Evolutionary conservation across 2,113 vertebrate genomes (phyloP).

Genomic region (Cavia aperea): DNA sequence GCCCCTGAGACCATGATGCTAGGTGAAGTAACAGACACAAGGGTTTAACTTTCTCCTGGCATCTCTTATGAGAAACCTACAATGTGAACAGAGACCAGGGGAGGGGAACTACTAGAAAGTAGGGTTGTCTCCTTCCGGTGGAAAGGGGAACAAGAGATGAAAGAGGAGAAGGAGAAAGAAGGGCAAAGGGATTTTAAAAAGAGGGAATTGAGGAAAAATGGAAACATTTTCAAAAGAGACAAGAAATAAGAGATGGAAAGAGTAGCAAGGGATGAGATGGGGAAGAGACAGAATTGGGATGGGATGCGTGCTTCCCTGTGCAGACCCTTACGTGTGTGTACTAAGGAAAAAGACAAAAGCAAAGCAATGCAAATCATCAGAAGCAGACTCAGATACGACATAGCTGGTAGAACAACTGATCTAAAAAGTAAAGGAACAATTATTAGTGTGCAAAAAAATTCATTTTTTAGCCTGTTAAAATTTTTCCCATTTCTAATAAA

Average conservation of each 20-base stretch:
- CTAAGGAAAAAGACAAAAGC: not conserved
- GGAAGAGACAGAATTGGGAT: not conserved
- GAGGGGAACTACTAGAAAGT: not conserved
- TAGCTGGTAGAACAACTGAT: not conserved
- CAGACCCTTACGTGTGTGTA: not conserved
- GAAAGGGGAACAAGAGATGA: not conserved
- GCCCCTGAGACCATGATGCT: not conserved
- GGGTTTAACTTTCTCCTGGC: not conserved
- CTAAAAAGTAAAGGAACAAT: not conserved
- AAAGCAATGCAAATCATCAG: not conserved
- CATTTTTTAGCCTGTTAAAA: not conserved
- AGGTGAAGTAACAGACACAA: not conserved
- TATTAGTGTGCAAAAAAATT: not conserved
- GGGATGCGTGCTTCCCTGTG: not conserved
- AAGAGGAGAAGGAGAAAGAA: not conserved
- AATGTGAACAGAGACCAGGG: not conserved
- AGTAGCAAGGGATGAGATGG: not conserved
- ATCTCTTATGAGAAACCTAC: not conserved
- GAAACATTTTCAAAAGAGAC: not conserved
- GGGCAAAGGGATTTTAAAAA: not conserved
- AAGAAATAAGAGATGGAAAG: not conserved
- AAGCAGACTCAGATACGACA: not conserved
- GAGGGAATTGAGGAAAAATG: not conserved
- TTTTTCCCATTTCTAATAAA: constrained; percentile 6
- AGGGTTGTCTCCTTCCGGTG: not conserved